A percentile compares a stretch with the other conserved stretches of the same genome.
Evolutionary conservation across 1,140 invertebrate species (phyloP).

Genomic region (Bombus cullumanus): DNA sequence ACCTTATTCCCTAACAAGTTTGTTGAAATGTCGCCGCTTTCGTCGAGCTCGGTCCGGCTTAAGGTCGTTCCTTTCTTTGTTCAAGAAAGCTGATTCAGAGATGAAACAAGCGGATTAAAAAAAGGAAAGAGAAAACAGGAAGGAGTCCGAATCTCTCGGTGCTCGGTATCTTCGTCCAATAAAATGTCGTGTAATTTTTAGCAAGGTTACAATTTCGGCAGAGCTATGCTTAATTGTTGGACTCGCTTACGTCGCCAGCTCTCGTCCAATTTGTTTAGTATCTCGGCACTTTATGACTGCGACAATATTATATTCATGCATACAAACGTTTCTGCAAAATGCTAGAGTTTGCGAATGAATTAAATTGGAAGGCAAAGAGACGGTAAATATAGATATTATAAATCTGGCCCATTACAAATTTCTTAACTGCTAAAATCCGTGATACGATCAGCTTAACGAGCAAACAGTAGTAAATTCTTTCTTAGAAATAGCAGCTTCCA

Average conservation of each 20-base stretch:
- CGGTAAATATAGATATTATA: neutral
- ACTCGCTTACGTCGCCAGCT: neutral
- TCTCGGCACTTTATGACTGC: neutral
- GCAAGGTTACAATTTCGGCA: slow-evolving; percentile 1
- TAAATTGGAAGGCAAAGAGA: neutral
- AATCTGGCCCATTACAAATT: neutral
- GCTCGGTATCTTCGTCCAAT: too few relatives aligned
- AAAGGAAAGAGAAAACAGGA: neutral
- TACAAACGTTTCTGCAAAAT: neutral
- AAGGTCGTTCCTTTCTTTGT: neutral
- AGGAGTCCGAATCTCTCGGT: neutral
- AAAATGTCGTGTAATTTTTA: neutral
- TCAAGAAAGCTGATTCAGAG: slow-evolving; percentile 16
- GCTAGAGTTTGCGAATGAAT: neutral
- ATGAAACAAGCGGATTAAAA: neutral
- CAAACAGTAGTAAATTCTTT: neutral
- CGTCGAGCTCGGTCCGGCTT: neutral
- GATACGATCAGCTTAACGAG: neutral
- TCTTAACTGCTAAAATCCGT: neutral
- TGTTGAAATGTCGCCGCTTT: slow-evolving; percentile 43
- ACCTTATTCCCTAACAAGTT: slow-evolving; percentile 55
- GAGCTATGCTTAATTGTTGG: slow-evolving; percentile 12
- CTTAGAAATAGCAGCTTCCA: neutral
- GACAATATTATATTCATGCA: neutral
- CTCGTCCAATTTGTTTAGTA: neutral